Base-by-base conservation (phyloP, 2,113 vertebrate genomes). In the Phycodurus eques region DNA sequence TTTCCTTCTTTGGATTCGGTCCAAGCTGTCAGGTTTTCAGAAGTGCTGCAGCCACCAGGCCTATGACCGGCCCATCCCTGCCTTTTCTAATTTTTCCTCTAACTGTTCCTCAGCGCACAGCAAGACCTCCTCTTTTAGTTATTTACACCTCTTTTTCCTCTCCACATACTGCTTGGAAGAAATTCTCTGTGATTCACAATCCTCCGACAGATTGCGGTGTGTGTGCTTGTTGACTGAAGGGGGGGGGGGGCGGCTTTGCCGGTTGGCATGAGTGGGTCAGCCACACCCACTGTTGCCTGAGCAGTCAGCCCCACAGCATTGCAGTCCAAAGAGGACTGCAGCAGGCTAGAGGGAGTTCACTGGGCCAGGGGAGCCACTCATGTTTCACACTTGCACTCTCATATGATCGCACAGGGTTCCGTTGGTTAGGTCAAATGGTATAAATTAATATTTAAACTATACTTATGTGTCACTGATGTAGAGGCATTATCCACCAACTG, bases 111-210 rank as follows among this genome's bases (percentile, higher is more conserved):
- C 0, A 2, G 61, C 73, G 73, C 59, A 61, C 17, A 59, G 60
- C 54, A 67, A 43, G 6, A 33, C 59, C 57, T 78, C 64, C 67
- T 59, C 72, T 57, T 72, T 57, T 47, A 61, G 67, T 75, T 79
- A 66, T 63, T 75, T 68, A 71, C 71, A 14, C 53, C 71, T 79
- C 35, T 73, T 69, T 67, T 67, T 63, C 66, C 46, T 74, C 44
- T 67, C 35, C 72, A 54, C 70, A 70, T 27, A 64, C 71, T 39
- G 74, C 74, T 69, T 5, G 67, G 83, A 86, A 89, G 84, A 87
- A 90, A 88, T 80, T 87, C 90, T 86, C 86, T 35, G 75, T 90
- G 86, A 90, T 84, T 90, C 87, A 89, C 73, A 54, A 14, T 77
- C 70, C 64, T 35, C 19, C 35, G n/a, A 8, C 42, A 19, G 19